phyloP scores from a whole-genome alignment of 1,140 invertebrate genomes.

The Drosophila mayri region DNA sequence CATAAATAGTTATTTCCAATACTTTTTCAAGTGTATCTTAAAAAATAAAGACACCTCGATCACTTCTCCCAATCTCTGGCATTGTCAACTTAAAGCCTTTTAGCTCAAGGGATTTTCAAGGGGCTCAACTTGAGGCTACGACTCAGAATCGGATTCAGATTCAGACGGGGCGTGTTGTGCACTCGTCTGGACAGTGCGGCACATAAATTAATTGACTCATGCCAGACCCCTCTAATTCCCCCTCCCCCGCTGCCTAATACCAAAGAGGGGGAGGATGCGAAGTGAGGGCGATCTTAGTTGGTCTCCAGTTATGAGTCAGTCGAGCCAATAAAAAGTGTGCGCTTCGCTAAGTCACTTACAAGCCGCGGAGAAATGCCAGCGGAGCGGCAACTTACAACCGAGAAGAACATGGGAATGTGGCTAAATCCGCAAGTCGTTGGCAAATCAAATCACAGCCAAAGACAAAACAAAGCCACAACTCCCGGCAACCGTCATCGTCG shows the following conservation, averaged over 20 bases:
- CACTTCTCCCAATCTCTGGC: constrained; percentile 47
- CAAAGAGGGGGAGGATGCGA: background rate
- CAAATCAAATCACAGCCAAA: constrained; percentile 63
- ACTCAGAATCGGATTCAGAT: constrained; percentile 12
- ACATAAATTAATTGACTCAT: constrained; percentile 79
- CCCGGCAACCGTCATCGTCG: constrained; percentile 28
- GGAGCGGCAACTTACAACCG: constrained; percentile 45
- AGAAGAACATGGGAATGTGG: constrained; percentile 63
- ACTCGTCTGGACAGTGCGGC: constrained; percentile 67
- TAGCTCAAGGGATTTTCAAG: constrained; percentile 30
- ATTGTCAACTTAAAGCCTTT: constrained; percentile 57
- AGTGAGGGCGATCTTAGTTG: constrained; percentile 16
- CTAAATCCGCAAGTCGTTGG: constrained; percentile 63
- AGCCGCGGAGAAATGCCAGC: constrained; percentile 43
- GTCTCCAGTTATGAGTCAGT: constrained; percentile 54
- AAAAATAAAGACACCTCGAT: constrained; percentile 21
- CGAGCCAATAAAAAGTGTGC: constrained; percentile 62
- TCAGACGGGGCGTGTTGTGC: constrained; percentile 67
- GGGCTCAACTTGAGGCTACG: constrained; percentile 7
- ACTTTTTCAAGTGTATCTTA: constrained; percentile 1
- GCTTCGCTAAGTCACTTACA: constrained; percentile 73
- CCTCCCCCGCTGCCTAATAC: background rate
- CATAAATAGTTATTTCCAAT: background rate
- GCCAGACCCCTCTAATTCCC: constrained; percentile 33
- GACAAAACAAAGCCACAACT: constrained; percentile 54